Evolutionary conservation across 2,888 invertebrate species (phyloP).

Genomic region (Troglohyphantes excavatus): DNA sequence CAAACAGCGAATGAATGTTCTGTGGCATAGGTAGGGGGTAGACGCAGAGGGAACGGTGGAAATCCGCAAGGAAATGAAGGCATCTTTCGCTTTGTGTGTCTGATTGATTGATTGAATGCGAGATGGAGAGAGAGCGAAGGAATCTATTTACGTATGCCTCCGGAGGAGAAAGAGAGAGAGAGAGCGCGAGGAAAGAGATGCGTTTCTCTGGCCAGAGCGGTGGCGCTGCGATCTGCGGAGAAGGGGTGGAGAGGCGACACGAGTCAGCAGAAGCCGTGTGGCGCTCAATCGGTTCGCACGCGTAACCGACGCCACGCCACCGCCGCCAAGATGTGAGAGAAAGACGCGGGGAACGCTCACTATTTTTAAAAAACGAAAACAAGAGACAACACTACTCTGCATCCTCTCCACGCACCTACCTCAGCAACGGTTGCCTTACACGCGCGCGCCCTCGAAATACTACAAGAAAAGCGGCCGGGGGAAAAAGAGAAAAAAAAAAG

Average conservation of each 20-base stretch:
- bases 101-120: constrained; percentile 75
- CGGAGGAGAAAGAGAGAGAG: constrained; percentile 27
- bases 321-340: constrained; percentile 18
- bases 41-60: constrained; percentile 4
- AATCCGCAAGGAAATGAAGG: constrained; percentile 66
- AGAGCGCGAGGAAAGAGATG: constrained; percentile 47
- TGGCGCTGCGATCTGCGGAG: constrained; percentile 63
- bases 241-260: constrained; percentile 52
- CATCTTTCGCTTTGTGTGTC: constrained; percentile 70
- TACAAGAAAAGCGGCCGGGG: too few species aligned
- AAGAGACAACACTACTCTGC: too few species aligned
- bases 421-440: constrained; percentile 77
- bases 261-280: constrained; percentile 74
- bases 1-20: neutral
- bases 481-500: neutral
- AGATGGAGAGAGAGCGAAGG: constrained; percentile 58
- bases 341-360: constrained; percentile 51
- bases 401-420: constrained; percentile 56
- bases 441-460: constrained; percentile 1
- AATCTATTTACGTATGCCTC: constrained; percentile 73
- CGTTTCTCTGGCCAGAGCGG: constrained; percentile 52
- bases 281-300: constrained; percentile 71
- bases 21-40: neutral
- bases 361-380: constrained; percentile 44
- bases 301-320: constrained; percentile 41